phyloP scores from a whole-genome alignment of 2,113 vertebrate species.

The Microtus oregoni region DNA sequence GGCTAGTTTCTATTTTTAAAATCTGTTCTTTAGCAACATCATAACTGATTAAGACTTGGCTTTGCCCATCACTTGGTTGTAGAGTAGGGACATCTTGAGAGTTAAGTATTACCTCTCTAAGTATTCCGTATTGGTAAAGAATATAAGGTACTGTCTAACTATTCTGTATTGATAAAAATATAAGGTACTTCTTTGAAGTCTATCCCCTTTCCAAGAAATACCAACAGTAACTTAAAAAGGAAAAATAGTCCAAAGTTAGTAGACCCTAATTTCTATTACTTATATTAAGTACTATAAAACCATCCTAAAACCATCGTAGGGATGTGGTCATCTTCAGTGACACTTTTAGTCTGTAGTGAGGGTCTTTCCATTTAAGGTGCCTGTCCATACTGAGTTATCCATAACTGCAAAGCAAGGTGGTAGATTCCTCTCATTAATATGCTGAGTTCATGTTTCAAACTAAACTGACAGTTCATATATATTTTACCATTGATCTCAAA shows the following conservation, averaged over 20 bases:
- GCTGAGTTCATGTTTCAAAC: neutral
- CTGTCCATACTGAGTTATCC: neutral
- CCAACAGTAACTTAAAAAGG: neutral
- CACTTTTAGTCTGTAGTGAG: neutral
- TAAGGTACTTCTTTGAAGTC: neutral
- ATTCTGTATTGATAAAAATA: neutral
- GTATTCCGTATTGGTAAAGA: neutral
- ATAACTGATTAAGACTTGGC: neutral
- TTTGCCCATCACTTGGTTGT: neutral
- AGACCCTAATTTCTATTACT: neutral
- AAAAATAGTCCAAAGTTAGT: neutral
- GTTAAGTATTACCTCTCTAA: neutral
- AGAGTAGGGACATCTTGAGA: too few relatives aligned
- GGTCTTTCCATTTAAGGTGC: neutral
- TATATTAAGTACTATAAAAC: neutral
- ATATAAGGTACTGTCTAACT: neutral
- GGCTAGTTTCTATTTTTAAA: neutral
- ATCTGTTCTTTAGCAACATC: neutral
- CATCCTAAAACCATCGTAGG: neutral
- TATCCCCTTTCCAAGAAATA: neutral
- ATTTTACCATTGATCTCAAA: neutral
- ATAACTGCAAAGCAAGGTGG: neutral
- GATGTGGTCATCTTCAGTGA: neutral
- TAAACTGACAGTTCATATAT: neutral
- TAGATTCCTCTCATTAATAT: neutral